Evolutionary conservation across 2,797 vertebrate genomes (phyloP).

Genomic region (Sciaenops ocellatus): DNA sequence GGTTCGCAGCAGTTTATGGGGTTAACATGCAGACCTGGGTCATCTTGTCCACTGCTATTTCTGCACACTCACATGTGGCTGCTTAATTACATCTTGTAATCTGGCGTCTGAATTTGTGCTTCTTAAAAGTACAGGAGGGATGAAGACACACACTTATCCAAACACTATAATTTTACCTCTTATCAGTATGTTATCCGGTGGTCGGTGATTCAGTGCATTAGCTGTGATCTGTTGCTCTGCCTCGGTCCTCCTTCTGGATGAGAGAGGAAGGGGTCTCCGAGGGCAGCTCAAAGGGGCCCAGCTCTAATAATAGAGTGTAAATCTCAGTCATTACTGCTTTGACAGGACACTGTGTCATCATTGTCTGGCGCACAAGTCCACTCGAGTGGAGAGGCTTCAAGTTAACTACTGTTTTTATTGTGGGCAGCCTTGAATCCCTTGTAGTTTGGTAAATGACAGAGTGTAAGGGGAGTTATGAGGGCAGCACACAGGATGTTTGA

Average conservation of each 20-base stretch:
- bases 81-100: conserved; percentile 42
- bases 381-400: conserved; percentile 68
- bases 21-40: conserved; percentile 25
- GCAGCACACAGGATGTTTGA: conserved; percentile 47
- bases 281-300: conserved; percentile 76
- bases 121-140: conserved; percentile 9
- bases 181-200: conserved; percentile 64
- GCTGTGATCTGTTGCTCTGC: conserved; percentile 62
- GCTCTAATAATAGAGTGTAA: conserved; percentile 85
- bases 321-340: conserved; percentile 83
- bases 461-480: conserved; percentile 42
- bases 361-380: conserved; percentile 75
- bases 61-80: conserved; percentile 1
- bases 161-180: conserved; percentile 60
- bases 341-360: conserved; percentile 83
- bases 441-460: conserved; percentile 71
- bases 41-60: conserved; percentile 15
- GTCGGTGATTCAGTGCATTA: conserved; percentile 68
- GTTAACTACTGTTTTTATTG: conserved; percentile 78
- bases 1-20: conserved; percentile 28
- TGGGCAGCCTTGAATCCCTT: conserved; percentile 52
- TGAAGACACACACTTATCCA: conserved; percentile 24
- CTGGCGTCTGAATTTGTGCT: conserved; percentile 7
- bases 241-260: conserved; percentile 54
- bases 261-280: conserved; percentile 74